Evolutionary conservation across 2,797 vertebrate species (phyloP).

Genomic region (Notamacropus eugenii): DNA sequence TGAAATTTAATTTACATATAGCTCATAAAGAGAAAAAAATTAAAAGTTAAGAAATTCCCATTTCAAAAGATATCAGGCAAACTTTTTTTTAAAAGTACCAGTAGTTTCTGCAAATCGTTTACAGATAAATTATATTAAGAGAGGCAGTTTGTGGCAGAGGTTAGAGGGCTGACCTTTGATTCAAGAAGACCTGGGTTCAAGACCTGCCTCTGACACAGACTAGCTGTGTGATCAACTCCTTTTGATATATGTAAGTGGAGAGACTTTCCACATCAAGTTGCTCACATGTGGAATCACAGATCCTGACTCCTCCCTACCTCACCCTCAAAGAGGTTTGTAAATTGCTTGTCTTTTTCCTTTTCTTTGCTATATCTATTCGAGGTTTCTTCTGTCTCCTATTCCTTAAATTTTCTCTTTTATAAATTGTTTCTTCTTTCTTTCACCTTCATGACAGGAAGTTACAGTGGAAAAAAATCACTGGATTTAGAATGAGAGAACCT

Average conservation of each 20-base stretch:
- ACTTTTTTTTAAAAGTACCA: slow-evolving; percentile 52
- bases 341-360: neutral
- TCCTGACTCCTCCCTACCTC: neutral
- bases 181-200: neutral
- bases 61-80: slow-evolving; percentile 76
- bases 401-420: neutral
- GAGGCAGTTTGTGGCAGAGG: neutral
- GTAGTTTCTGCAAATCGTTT: slow-evolving; percentile 54
- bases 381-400: slow-evolving; percentile 10
- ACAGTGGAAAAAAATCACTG: neutral
- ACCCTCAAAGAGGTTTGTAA: slow-evolving; percentile 47
- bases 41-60: slow-evolving; percentile 72
- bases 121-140: neutral
- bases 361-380: neutral
- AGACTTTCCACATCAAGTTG: neutral
- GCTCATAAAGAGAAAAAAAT: slow-evolving; percentile 72
- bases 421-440: neutral
- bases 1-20: slow-evolving; percentile 83
- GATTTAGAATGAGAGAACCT: neutral
- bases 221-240: neutral
- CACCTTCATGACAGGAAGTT: neutral
- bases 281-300: neutral
- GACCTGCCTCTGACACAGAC: neutral
- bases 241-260: neutral
- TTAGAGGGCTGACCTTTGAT: neutral